Conservation (phyloP, 2,113 vertebrate species). For the Lasiurus cinereus region DNA sequence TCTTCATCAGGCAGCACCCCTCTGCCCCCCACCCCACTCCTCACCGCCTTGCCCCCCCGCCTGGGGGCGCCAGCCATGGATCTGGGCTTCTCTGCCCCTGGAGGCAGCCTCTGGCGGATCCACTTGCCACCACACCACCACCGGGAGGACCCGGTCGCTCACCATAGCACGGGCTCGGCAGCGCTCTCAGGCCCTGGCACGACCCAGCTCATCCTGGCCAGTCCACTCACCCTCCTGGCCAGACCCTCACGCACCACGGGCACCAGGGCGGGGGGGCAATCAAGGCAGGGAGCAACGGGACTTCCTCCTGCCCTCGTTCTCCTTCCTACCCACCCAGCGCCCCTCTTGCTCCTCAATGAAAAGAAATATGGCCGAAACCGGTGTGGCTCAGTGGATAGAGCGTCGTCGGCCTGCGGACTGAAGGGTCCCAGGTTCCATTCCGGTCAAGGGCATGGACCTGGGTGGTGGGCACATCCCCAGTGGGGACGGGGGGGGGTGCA, state of each 20-base stretch:
- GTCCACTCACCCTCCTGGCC: not conserved
- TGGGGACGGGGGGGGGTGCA: no score
- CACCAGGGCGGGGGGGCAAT: not conserved
- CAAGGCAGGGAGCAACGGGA: not conserved
- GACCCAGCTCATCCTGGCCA: not conserved
- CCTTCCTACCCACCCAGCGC: no score
- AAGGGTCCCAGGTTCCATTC: no score
- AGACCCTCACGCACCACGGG: not conserved
- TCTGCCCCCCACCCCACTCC: no score
- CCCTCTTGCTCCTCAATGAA: no score
- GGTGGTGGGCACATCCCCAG: no score
- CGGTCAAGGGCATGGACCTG: no score
- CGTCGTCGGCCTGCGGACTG: no score
- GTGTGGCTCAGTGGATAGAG: no score
- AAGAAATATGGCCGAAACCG: no score
- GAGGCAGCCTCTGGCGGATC: not conserved
- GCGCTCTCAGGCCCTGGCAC: not conserved
- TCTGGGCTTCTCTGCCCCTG: not conserved
- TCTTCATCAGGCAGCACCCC: not conserved
- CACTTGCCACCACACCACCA: not conserved
- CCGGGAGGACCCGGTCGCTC: no score
- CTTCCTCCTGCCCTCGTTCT: not conserved
- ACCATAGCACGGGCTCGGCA: rapidly evolving
- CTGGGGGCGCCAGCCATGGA: not conserved
- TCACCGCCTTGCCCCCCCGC: not conserved